Percentiles rank a stretch among this genome's conserved stretches.
These are phyloP conservation scores for Muscicapa adusta DNA, from an alignment of 2,113 vertebrate species.

Conservation along the genomic window DNA sequence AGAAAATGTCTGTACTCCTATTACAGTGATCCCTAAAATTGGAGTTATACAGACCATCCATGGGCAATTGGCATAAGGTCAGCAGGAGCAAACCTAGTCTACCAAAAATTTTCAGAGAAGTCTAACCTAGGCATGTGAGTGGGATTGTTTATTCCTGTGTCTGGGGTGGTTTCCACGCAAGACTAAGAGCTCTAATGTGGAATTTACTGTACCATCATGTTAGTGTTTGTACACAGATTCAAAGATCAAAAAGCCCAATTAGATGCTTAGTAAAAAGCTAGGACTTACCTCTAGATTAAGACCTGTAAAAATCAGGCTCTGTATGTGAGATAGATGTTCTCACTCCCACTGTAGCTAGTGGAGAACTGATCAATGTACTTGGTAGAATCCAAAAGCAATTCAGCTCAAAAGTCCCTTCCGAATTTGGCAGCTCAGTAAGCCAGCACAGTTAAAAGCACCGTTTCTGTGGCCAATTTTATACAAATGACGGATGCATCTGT, in stretches of 20 bases:
- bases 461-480: background rate
- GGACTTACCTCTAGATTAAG: background rate
- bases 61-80: background rate
- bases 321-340: background rate
- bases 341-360: background rate
- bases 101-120: background rate
- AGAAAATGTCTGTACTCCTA: background rate
- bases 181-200: background rate
- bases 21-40: background rate
- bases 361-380: background rate
- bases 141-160: background rate
- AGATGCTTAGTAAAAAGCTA: background rate
- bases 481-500: background rate
- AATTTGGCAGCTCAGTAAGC: background rate
- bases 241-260: background rate
- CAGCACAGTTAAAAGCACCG: background rate
- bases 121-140: background rate
- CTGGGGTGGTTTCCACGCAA: background rate
- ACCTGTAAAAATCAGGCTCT: background rate
- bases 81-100: background rate
- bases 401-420: background rate
- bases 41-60: background rate
- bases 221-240: background rate
- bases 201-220: background rate
- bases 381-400: background rate